Evolutionary conservation across 2,888 invertebrate genomes (phyloP), one percentile per base, ranked within the genome.

Genomic region (Lepeophtheirus nordmannii): DNA sequence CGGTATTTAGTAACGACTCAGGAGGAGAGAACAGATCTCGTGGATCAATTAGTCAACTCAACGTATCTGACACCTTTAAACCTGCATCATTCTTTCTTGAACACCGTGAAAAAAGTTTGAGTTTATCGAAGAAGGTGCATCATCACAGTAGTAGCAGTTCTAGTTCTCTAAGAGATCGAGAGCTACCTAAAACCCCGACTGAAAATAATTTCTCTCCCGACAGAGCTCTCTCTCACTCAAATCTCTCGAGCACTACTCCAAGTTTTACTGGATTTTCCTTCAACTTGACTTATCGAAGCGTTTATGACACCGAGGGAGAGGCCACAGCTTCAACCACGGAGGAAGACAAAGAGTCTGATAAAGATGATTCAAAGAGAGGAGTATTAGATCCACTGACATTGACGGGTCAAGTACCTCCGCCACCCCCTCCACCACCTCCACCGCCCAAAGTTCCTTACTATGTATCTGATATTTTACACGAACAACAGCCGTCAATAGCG

Each of bases 61-160:
- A 62, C 12, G 46, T 46, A 46, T 62, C 62, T 1, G 89, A 90
- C 73, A 89, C 86, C 1, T 90, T 89, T 73, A 79, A 89, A 65
- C 89, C 89, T 0, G 89, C 89, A 0, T 89, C 89, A 0, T 90
- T 89, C 73, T 90, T 89, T 74, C 75, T 89, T 58, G 84, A 85
- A 30, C 23, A 61, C 40, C 57, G 37, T 10, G n/a, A 40, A 37
- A 30, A 30, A 30, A 41, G 30, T 12, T 39, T 17, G 12, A 30
- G 30, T 22, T 10, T 46, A n/a, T 17, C 53, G 1, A 46, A 46
- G 53, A 46, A 46, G 17, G 14, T 17, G 5, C 53, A 46, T 17
- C 53, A 46, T 17, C n/a, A 41, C 63, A 12, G 38, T 12, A 40
- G 17, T 61, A 22, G 46, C 11, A 37, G 20, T 8, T 12, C 39